A percentile compares a stretch with the other conserved stretches of the same genome.
Evolutionary conservation across 2,888 invertebrate species (phyloP).

Genomic region (Chaetogeoica ovagalla): DNA sequence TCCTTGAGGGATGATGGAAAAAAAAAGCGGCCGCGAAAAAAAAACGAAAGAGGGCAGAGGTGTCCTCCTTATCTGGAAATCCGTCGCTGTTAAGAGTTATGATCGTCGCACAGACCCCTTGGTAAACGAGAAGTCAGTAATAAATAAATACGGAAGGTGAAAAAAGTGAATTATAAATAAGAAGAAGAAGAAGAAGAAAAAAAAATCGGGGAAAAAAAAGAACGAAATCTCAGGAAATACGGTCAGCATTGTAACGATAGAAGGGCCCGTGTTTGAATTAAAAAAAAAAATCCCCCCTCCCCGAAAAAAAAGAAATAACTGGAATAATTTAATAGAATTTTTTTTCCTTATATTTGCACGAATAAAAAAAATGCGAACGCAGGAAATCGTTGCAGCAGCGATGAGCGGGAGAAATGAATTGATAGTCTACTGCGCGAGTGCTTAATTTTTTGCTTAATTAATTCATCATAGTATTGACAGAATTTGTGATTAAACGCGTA

Average conservation of each 20-base stretch:
- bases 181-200: constrained; percentile 13
- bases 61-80: constrained; percentile 51
- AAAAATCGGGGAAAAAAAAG: constrained; percentile 6
- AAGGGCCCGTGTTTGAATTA: neutral
- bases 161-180: constrained; percentile 50
- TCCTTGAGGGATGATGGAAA: constrained; percentile 49
- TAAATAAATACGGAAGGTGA: constrained; percentile 50
- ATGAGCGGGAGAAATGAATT: no score
- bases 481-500: no score
- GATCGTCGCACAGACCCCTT: constrained; percentile 41
- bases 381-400: no score
- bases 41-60: constrained; percentile 35
- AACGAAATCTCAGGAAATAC: constrained; percentile 7
- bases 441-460: no score
- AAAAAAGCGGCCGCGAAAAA: constrained; percentile 32
- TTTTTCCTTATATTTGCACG: no score
- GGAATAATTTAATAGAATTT: neutral
- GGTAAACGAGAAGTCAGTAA: constrained; percentile 49
- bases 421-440: no score
- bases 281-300: neutral
- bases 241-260: neutral
- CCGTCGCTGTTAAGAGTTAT: constrained; percentile 53
- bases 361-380: no score
- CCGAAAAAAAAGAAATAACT: neutral
- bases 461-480: no score